A percentile compares a stretch with the other conserved stretches of the same genome.
phyloP scores from a whole-genome alignment of 2,113 vertebrate species.

The Pituophis catenifer region DNA sequence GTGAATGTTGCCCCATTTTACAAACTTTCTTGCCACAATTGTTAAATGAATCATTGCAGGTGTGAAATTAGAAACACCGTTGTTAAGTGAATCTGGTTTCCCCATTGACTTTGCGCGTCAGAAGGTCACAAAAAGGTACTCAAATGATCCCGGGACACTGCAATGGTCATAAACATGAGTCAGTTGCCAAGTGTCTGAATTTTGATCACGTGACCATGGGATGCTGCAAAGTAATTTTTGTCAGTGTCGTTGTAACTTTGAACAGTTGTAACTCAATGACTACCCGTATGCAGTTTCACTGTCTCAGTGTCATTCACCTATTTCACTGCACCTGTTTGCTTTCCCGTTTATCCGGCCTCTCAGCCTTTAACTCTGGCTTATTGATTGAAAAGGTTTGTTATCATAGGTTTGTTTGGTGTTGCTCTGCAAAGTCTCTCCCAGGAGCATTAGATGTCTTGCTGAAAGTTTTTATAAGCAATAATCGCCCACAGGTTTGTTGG shows the following conservation, averaged over 20 bases:
- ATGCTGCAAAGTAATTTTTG: neutral
- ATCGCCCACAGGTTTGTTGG: neutral
- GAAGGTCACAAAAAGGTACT: neutral
- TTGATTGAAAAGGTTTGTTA: neutral
- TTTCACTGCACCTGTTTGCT: too few species aligned
- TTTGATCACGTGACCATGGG: neutral
- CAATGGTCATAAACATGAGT: neutral
- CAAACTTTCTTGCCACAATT: neutral
- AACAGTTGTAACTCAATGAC: neutral
- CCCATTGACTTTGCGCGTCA: too few species aligned
- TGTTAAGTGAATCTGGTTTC: too few species aligned
- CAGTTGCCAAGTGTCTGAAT: neutral
- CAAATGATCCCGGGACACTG: neutral
- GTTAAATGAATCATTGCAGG: neutral
- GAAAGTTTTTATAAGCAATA: neutral
- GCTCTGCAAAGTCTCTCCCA: neutral
- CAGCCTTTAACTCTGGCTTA: neutral
- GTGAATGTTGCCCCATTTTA: too few species aligned
- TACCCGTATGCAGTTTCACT: neutral
- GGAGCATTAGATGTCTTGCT: slow-evolving; percentile 11
- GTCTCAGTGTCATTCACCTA: neutral
- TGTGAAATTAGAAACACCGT: too few species aligned
- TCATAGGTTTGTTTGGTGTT: rapidly evolving
- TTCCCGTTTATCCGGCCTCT: neutral
- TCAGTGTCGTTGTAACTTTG: neutral